Base-by-base conservation (phyloP, 2,888 invertebrate genomes). In the Platycnemis pennipes region DNA sequence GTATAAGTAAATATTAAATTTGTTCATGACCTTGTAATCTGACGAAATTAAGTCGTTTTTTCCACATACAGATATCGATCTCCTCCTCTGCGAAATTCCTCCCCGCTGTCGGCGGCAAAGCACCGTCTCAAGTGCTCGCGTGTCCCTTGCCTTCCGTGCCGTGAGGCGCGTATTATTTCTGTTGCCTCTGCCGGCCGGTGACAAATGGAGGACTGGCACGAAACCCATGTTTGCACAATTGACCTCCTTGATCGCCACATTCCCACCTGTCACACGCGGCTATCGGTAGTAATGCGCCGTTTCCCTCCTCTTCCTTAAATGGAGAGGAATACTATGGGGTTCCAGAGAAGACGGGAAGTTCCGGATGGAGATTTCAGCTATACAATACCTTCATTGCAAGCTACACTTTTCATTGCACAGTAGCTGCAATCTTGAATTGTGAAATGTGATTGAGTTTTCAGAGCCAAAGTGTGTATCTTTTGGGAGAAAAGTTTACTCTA, bases 151-250 rank as follows among this genome's bases (percentile, higher is more conserved):
- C 77, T 37, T 37, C 77, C 37, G n/a, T n/a, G n/a, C n/a, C n/a
- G n/a, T n/a, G 37, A 77, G n/a, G 26, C 31, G 77, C 77, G 77
- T 13, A 77, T 77, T 77, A 77, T 77, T 77, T 11, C 77, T 37
- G 31, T 77, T 37, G 77, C 77, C 77, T 31, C 11, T 37, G n/a
- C 8, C 4, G 16, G 77, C 16, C 77, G n/a, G 37, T 77, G 37
- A 77, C 77, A 77, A 77, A 77, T 77, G 77, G 77, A 11, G 31
- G 31, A 31, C 13, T 2, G 37, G 77, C 77, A 77, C 77, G 77
- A 77, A 37, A 77, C 77, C 77, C 37, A 31, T 77, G 77, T 77
- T 77, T 77, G 77, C 77, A 77, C 77, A 77, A 77, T 77, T 37
- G 31, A 37, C 31, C 77, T 31, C 77, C 77, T 77, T 13, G 77